Evolutionary conservation across 2,113 vertebrate species (phyloP).

Genomic region (Ceyx margarethae): DNA sequence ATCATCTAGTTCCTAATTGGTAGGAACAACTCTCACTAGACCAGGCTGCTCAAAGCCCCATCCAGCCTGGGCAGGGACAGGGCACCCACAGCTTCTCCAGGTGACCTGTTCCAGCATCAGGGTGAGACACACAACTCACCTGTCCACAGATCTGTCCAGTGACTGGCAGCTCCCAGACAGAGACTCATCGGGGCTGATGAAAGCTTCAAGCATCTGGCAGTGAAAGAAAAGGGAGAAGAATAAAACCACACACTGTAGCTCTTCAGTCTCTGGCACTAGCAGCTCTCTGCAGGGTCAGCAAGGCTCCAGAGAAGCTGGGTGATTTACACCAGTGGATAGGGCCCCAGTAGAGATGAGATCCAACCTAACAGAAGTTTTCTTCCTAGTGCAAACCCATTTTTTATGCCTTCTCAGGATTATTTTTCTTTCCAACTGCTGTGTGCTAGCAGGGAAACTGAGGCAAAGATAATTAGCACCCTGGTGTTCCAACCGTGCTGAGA

Average conservation of each 20-base stretch:
- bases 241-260: background rate
- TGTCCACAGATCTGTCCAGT: constrained; percentile 81
- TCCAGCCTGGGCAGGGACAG: background rate
- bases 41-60: background rate
- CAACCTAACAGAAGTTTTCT: background rate
- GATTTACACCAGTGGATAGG: background rate
- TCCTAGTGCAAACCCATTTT: background rate
- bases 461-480: background rate
- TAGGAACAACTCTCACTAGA: background rate
- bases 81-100: background rate
- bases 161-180: constrained; percentile 90
- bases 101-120: background rate
- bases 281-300: background rate
- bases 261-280: background rate
- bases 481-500: background rate
- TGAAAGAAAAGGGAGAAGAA: background rate
- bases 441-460: background rate
- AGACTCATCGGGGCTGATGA: constrained; percentile 83
- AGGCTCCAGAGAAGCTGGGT: accelerated
- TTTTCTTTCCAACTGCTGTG: background rate
- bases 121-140: constrained; percentile 65
- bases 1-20: background rate
- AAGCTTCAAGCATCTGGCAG: constrained; percentile 84
- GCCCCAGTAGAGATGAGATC: background rate
- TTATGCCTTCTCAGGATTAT: background rate